Conservation (phyloP, 2,888 invertebrate genomes). For the Xylota sylvarum region DNA sequence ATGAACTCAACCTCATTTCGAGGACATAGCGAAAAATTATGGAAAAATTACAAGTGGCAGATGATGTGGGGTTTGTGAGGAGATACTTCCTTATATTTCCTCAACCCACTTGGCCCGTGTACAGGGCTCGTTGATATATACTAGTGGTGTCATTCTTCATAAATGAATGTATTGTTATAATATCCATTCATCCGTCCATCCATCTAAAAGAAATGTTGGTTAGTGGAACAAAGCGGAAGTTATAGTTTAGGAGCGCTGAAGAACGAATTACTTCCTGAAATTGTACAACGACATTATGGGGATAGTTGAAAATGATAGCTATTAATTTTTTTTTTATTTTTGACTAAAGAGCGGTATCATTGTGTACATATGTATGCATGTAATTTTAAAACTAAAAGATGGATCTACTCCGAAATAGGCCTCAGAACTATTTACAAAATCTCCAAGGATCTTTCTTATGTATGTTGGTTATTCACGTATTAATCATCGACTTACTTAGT, state of each 20-base stretch:
- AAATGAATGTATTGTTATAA: conserved; percentile 67
- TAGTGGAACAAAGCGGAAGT: conserved; percentile 61
- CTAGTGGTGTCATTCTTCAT: conserved; percentile 52
- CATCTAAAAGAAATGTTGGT: conserved; percentile 64
- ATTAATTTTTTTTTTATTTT: background rate
- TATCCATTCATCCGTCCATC: conserved; percentile 73
- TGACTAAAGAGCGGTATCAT: no score
- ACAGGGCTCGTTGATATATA: conserved; percentile 16
- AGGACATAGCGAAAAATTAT: conserved; percentile 75
- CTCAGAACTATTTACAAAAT: background rate
- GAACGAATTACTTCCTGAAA: conserved; percentile 2
- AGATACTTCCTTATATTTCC: conserved; percentile 22
- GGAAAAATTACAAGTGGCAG: conserved; percentile 71
- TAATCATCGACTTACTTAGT: no score
- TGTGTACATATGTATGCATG: no score
- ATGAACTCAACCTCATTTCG: conserved; percentile 74
- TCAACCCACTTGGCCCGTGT: background rate
- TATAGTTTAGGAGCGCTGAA: background rate
- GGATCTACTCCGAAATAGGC: background rate
- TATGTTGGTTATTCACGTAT: no score
- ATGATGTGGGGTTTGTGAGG: conserved; percentile 57
- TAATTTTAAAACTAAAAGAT: no score
- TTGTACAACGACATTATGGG: conserved; percentile 1
- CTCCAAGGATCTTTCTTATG: no score
- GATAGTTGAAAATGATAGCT: conserved; percentile 25